Evolutionary conservation across 2,797 vertebrate genomes (phyloP), one percentile per base, ranked within the genome.

Genomic region (Pseudopleuronectes americanus): DNA sequence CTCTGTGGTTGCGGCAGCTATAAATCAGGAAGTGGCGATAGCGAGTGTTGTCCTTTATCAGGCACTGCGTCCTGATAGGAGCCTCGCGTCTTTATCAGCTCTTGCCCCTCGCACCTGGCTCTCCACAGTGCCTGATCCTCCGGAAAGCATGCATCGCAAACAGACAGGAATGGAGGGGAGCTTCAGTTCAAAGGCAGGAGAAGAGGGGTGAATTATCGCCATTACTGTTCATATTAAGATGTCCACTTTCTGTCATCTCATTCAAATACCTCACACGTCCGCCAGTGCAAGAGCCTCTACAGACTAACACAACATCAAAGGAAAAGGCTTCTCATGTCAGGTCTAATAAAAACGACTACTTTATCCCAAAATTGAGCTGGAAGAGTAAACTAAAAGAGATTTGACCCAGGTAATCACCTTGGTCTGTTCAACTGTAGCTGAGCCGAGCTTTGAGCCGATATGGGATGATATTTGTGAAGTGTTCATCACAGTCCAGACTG

Each of bases 41-140:
- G 83, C 59, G 79, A 90, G 75, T 80, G 79, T 90, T 86, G 83
- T 84, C 83, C 85, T 87, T 91, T 91, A 93, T 92, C 92, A 82
- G 85, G 70, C 65, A 64, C 60, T 64, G 76, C 74, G 84, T 83
- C 78, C 83, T 69, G 90, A 92, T 92, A 92, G 90, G 81, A 75
- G 77, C 66, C 71, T 84, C 14, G 76, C 79, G 84, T 87, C 80
- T 90, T 92, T 93, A 93, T 94, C 90, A 87, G 85, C 68, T 83
- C 68, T 72, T 87, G 84, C 76, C 87, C 83, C 86, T 88, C 66
- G 69, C 80, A 88, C 79, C 89, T 77, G 84, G 84, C 81, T 87
- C 86, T 86, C 84, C 78, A 71, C 73, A 45, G 70, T 45, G 74
- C 81, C 81, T 76, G 87, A 90, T 85, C 70, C 75, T 77, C 84